phyloP scores from a whole-genome alignment of 1,140 invertebrate species.

The Trissolcus basalis region DNA sequence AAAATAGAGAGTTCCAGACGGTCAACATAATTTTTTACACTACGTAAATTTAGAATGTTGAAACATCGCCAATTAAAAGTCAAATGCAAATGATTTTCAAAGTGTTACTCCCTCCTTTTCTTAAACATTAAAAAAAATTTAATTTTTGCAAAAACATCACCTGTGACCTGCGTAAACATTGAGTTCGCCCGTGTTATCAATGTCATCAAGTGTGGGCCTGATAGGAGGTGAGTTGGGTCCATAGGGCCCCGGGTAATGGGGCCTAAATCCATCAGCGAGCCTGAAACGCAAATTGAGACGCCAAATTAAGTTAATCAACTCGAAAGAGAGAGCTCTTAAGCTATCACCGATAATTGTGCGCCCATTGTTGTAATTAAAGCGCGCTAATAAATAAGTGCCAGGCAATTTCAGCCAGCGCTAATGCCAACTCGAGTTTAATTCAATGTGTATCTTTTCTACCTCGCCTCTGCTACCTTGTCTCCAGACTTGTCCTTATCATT shows the following conservation, averaged over 20 bases:
- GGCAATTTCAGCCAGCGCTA: no score
- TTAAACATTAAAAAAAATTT: no score
- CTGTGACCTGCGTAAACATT: neutral
- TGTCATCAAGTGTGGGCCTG: conserved; percentile 45
- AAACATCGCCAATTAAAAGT: no score
- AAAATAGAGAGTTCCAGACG: no score
- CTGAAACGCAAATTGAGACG: conserved; percentile 27
- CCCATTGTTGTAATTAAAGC: conserved; percentile 4
- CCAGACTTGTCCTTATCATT: conserved; percentile 35
- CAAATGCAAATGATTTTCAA: no score
- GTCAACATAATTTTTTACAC: no score
- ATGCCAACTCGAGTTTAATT: conserved; percentile 10
- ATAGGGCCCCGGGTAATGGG: conserved; percentile 60
- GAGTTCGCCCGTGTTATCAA: conserved; percentile 1
- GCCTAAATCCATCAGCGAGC: conserved; percentile 60
- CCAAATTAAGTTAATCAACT: neutral
- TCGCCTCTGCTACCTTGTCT: conserved; percentile 25
- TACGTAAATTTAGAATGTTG: no score
- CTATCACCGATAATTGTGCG: conserved; percentile 11
- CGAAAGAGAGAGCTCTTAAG: conserved; percentile 4
- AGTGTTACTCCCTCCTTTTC: no score
- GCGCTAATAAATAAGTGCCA: neutral
- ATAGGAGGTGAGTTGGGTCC: conserved; percentile 52
- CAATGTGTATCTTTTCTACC: neutral
- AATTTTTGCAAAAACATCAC: neutral